Evolutionary conservation across 1,140 invertebrate species (phyloP), one percentile per base, ranked within the genome.

Genomic region (Diachasma alloeum): DNA sequence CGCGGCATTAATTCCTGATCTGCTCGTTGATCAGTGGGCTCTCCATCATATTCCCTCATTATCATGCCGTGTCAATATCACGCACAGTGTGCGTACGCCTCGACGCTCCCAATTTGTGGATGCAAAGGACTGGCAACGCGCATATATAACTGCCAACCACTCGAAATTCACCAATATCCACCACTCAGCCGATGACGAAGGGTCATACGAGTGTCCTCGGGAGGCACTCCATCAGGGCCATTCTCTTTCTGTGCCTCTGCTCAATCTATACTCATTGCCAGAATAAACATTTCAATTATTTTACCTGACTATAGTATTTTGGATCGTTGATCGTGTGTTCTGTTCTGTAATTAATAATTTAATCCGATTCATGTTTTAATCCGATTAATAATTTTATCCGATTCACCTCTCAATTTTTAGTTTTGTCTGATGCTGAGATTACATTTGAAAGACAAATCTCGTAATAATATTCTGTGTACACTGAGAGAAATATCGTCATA

Each of bases 11-110:
- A 56, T 17, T 8, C 19, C 24, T 59, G 22, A 59, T 9, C 19
- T 19, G 19, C 24, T 37, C 36, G 66, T 68, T 39, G 31, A 68
- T 68, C 66, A 68, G 31, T 31, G 59, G 22, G 31, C 66, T 68
- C 66, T 68, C 66, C 26, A 68, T 68, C 66, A 68, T 68, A 37
- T 68, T 22, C 66, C 15, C 66, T 68, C 66, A 68, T 68, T 39
- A 68, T 68, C n/a, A 68, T 68, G 66, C 17, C 36, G 31, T 68
- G 66, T 68, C 66, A 68, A 68, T 68, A 68, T 68, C 66, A 68
- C 66, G 59, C 59, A 68, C 36, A 37, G 66, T 63, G 59, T 63
- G 59, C 66, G 36, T 68, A 39, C n/a, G 66, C 66, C 31, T 39
- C 36, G 36, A 68, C 66, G 19, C 59, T 63, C 59, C 59, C 59